Conservation (phyloP, 2,113 vertebrate genomes). For the Petromus typicus region DNA sequence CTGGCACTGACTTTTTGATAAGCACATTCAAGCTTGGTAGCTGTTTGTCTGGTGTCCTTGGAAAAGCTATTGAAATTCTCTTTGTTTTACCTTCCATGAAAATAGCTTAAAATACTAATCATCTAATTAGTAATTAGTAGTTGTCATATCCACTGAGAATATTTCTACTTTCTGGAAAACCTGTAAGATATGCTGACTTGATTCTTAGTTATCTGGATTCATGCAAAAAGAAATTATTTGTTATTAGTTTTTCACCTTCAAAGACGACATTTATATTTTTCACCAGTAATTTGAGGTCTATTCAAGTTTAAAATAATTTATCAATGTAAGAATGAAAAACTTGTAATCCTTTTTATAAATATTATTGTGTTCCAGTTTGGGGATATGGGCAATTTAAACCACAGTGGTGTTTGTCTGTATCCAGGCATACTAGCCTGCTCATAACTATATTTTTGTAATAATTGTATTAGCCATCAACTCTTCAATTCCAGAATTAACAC, state of each 20-base stretch:
- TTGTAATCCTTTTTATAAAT: constrained; percentile 15
- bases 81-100: constrained; percentile 23
- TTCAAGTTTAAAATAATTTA: constrained; percentile 21
- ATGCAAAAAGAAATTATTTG: constrained; percentile 40
- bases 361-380: neutral
- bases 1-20: constrained; percentile 1
- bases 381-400: constrained; percentile 32
- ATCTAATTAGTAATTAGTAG: neutral
- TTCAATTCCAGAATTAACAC: constrained; percentile 14
- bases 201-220: constrained; percentile 22
- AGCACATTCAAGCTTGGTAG: neutral
- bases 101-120: constrained; percentile 30
- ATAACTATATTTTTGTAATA: constrained; percentile 12
- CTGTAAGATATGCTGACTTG: neutral
- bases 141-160: neutral
- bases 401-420: neutral
- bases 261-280: neutral
- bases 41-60: neutral
- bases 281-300: neutral
- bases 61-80: constrained; percentile 46
- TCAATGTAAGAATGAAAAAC: neutral
- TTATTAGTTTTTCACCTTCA: neutral
- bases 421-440: neutral
- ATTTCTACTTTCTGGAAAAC: constrained; percentile 18
- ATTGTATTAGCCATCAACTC: neutral